Conservation (phyloP, 2,113 vertebrate genomes). For the Oophaga pumilio region DNA sequence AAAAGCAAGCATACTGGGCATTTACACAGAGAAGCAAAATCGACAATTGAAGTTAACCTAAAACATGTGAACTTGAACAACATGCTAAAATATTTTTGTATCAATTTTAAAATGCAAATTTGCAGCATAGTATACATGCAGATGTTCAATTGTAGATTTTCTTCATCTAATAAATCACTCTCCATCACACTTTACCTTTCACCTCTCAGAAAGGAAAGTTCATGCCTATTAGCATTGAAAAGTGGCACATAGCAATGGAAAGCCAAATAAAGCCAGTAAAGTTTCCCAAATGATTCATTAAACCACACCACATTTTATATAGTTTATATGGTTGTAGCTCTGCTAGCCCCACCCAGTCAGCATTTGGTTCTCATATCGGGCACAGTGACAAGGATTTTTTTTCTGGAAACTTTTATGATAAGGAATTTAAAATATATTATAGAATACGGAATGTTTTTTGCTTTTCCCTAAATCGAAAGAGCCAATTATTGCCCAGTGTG, state of each 20-base stretch:
- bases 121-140: not conserved
- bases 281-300: not conserved
- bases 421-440: not conserved
- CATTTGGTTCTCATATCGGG: not conserved
- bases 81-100: not conserved
- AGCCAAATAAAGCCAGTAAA: not conserved
- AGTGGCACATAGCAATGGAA: not conserved
- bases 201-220: not conserved
- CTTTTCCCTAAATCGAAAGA: not conserved
- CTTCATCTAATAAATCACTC: not conserved
- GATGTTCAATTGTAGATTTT: not conserved
- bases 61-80: not conserved
- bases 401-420: not conserved
- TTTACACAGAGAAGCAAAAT: not conserved
- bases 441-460: not conserved
- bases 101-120: not conserved
- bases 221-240: not conserved
- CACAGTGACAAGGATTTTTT: not conserved
- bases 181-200: not conserved
- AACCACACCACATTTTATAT: not conserved
- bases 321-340: not conserved
- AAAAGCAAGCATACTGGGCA: not conserved
- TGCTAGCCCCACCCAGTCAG: not conserved
- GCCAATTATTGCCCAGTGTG: too few species aligned
- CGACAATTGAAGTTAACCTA: not conserved